Conservation (phyloP, 2,113 vertebrate genomes). For the Zosterops pallidus region DNA sequence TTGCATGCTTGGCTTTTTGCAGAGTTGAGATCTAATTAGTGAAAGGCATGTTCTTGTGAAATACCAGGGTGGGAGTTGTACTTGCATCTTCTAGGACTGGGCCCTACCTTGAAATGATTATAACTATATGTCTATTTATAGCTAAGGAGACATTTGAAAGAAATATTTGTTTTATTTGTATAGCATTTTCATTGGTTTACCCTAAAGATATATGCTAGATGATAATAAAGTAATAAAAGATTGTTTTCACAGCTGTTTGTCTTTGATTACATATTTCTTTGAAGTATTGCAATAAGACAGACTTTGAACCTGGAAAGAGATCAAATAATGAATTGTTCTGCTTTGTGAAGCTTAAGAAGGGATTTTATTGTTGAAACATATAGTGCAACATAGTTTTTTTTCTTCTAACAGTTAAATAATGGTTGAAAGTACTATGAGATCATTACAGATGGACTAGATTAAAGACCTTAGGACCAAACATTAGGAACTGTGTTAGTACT, state of each 20-base stretch:
- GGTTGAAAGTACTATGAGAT: conserved; percentile 85
- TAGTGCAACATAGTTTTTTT: conserved; percentile 84
- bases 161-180: conserved; percentile 75
- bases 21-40: conserved; percentile 39
- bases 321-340: conserved; percentile 96
- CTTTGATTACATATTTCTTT: conserved; percentile 99
- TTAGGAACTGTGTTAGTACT: conserved; percentile 69
- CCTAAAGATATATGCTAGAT: conserved; percentile 91
- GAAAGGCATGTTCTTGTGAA: conserved; percentile 37
- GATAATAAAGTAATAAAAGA: conserved; percentile 99
- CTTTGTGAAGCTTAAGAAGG: conserved; percentile 96
- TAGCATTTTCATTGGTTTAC: conserved; percentile 81
- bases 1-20: conserved; percentile 53
- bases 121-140: conserved; percentile 65
- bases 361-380: conserved; percentile 97
- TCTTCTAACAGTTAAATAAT: conserved; percentile 87
- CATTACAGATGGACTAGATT: conserved; percentile 87
- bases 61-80: neutral
- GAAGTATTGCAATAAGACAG: conserved; percentile 97
- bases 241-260: conserved; percentile 99
- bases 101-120: conserved; percentile 63
- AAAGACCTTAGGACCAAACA: conserved; percentile 78
- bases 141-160: conserved; percentile 61
- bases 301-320: conserved; percentile 99
- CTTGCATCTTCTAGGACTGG: conserved; percentile 17